phyloP scores from a whole-genome alignment of 2,888 invertebrate genomes.

The Cheilosia impressa region DNA sequence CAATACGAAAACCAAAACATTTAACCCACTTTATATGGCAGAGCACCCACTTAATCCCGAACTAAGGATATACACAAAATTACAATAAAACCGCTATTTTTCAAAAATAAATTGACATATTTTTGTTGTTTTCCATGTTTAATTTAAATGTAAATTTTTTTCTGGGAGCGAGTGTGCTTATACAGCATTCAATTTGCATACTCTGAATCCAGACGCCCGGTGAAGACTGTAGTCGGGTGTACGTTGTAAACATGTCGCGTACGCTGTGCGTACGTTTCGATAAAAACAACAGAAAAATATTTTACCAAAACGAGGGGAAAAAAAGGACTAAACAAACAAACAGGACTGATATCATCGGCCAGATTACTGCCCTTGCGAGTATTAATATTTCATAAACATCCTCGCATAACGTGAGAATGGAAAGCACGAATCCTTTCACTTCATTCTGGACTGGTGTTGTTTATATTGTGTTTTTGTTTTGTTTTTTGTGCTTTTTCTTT shows the following conservation, averaged over 20 bases:
- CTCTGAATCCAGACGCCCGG: conserved; percentile 19
- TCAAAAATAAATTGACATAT: conserved; percentile 76
- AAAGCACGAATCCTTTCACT: conserved; percentile 44
- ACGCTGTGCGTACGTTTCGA: conserved; percentile 47
- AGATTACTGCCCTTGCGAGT: conserved; percentile 49
- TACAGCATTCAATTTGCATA: conserved; percentile 50
- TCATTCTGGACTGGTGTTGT: neutral
- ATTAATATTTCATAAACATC: conserved; percentile 65
- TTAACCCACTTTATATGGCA: conserved; percentile 32
- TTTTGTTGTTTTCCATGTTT: conserved; percentile 73
- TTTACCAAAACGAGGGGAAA: neutral
- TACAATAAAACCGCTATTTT: conserved; percentile 69
- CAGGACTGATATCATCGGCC: conserved; percentile 46
- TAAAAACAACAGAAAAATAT: conserved; percentile 53
- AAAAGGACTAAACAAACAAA: conserved; percentile 44
- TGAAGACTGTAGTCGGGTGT: conserved; percentile 6
- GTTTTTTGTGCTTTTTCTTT: conserved; percentile 30
- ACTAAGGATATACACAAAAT: conserved; percentile 33
- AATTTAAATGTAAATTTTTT: conserved; percentile 76
- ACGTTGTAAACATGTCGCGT: conserved; percentile 58
- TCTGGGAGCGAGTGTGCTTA: conserved; percentile 17
- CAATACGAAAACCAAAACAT: conserved; percentile 8
- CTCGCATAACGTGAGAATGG: conserved; percentile 46
- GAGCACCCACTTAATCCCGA: conserved; percentile 45
- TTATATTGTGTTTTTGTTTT: conserved; percentile 7